phyloP scores from a whole-genome alignment of 2,113 vertebrate species.

The Planiliza haematocheilus region DNA sequence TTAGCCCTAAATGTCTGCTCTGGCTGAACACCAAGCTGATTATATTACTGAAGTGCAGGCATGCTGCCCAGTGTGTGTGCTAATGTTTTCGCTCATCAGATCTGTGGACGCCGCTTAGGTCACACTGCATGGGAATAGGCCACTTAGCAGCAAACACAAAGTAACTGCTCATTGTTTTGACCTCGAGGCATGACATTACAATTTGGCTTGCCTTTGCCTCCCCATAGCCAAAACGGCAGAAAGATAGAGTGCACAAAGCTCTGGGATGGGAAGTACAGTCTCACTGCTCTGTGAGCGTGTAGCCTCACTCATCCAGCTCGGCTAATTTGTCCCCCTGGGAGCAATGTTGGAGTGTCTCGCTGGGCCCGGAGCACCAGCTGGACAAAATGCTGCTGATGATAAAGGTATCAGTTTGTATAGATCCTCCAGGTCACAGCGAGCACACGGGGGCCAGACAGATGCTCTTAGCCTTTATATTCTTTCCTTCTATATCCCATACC shows the following conservation, averaged over 20 bases:
- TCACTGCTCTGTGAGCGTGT: conserved; percentile 1
- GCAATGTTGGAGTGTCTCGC: conserved; percentile 21
- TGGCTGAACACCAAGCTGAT: conserved; percentile 62
- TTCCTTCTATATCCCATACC: not conserved
- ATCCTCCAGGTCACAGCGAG: conserved; percentile 18
- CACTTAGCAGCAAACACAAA: conserved; percentile 58
- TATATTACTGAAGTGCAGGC: conserved; percentile 61
- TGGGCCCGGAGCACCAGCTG: conserved; percentile 47
- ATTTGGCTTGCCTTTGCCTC: conserved; percentile 33
- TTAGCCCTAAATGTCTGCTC: conserved; percentile 57
- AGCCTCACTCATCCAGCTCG: conserved; percentile 31
- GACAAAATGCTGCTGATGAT: conserved; percentile 48
- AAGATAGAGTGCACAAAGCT: conserved; percentile 18
- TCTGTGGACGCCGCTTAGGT: conserved; percentile 58
- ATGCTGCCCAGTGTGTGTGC: conserved; percentile 37
- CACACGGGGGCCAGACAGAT: not conserved
- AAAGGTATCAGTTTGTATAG: conserved; percentile 10
- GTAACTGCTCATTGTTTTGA: conserved; percentile 51
- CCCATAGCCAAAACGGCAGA: conserved; percentile 34
- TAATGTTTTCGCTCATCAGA: conserved; percentile 71
- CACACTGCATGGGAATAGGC: conserved; percentile 61
- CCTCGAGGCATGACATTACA: conserved; percentile 42
- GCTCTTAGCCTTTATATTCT: not conserved
- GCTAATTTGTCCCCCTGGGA: conserved; percentile 39
- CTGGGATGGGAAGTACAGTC: conserved; percentile 16